Evolutionary conservation across 2,113 vertebrate genomes (phyloP).

Genomic region (Oceanites oceanicus): DNA sequence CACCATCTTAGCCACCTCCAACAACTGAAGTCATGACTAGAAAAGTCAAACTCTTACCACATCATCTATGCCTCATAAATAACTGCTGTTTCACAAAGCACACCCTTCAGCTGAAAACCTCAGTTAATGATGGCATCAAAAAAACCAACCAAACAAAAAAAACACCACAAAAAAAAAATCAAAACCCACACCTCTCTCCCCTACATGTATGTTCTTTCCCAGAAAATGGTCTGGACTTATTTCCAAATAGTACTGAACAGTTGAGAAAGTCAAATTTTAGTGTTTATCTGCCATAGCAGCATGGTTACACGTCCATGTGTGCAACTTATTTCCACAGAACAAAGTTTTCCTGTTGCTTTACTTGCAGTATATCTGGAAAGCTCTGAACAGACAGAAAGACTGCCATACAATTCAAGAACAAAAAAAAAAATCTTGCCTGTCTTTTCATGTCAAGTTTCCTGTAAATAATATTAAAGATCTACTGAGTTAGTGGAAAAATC

Average conservation of each 20-base stretch:
- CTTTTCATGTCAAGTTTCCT: neutral
- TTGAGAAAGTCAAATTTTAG: neutral
- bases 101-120: neutral
- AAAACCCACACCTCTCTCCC: neutral
- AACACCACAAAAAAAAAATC: too few relatives aligned
- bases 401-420: neutral
- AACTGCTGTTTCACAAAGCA: neutral
- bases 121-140: neutral
- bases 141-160: neutral
- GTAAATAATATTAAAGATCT: neutral
- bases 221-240: neutral
- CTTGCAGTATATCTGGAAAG: neutral
- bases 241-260: neutral
- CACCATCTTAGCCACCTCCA: neutral
- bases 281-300: neutral
- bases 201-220: neutral
- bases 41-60: neutral
- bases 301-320: rapidly evolving
- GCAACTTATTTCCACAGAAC: neutral
- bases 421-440: neutral
- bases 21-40: neutral
- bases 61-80: neutral
- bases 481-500: neutral
- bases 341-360: neutral
- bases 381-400: neutral